Percentiles rank a stretch among this genome's conserved stretches.
These are phyloP conservation scores for Poeciliopsis infans DNA, from an alignment of 2,797 vertebrate genomes.

Conservation along the genomic window DNA sequence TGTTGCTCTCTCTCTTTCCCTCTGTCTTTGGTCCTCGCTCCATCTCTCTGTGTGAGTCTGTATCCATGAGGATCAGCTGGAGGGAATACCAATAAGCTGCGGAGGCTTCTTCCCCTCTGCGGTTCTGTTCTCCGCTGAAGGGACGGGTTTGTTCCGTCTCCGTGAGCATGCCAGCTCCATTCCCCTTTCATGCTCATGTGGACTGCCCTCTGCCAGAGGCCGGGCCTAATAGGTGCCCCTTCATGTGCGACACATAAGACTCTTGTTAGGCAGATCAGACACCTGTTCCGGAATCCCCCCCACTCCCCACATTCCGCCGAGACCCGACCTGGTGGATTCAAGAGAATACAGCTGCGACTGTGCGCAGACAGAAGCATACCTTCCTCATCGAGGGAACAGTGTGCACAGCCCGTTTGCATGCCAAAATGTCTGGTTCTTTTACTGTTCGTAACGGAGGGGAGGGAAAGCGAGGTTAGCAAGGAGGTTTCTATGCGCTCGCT, in stretches of 20 bases:
- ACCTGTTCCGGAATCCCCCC: slow-evolving; percentile 21
- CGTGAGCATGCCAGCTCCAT: slow-evolving; percentile 50
- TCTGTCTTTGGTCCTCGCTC: slow-evolving; percentile 45
- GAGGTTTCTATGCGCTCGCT: slow-evolving; percentile 20
- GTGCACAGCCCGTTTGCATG: slow-evolving; percentile 47
- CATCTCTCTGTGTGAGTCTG: slow-evolving; percentile 53
- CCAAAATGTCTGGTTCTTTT: slow-evolving; percentile 20
- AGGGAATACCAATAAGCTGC: slow-evolving; percentile 79
- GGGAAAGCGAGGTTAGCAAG: neutral
- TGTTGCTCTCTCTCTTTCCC: slow-evolving; percentile 40
- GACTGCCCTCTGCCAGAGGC: slow-evolving; percentile 17
- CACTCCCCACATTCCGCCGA: neutral
- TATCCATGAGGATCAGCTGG: slow-evolving; percentile 74
- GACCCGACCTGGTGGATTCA: slow-evolving; percentile 22
- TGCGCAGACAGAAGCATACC: slow-evolving; percentile 27
- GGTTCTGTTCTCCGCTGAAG: slow-evolving; percentile 70
- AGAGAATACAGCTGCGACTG: slow-evolving; percentile 35
- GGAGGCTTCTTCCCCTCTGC: slow-evolving; percentile 68
- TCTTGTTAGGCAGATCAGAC: slow-evolving; percentile 15
- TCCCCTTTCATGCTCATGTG: slow-evolving; percentile 27
- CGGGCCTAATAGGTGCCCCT: slow-evolving; percentile 17
- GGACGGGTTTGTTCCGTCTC: slow-evolving; percentile 73
- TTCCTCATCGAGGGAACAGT: slow-evolving; percentile 35
- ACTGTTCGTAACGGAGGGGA: neutral
- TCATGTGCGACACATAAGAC: slow-evolving; percentile 10